Evolutionary conservation across 2,888 invertebrate species (phyloP).

Genomic region (Nephrocerus scutellatus): DNA sequence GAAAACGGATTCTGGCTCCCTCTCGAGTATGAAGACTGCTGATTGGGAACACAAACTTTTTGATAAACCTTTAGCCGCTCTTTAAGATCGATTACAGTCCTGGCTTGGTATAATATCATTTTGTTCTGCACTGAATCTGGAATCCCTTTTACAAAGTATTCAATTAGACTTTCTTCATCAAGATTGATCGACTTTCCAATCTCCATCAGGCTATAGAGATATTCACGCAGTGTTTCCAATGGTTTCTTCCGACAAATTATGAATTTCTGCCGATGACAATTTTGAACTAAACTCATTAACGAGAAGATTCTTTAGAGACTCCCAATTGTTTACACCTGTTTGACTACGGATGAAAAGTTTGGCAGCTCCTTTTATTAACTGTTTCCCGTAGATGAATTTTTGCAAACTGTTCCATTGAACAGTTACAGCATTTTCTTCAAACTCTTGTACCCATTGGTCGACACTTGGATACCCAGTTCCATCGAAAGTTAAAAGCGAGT

Average conservation of each 20-base stretch:
- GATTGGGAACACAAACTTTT: too few species aligned
- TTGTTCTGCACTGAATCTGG: too few species aligned
- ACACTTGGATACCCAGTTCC: conserved; percentile 1
- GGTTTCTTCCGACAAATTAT: conserved; percentile 13
- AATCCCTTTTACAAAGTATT: conserved; percentile 12
- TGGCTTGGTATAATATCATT: too few species aligned
- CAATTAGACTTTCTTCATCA: conserved; percentile 17
- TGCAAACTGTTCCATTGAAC: conserved; percentile 6
- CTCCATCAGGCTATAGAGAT: conserved; percentile 11
- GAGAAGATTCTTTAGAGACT: conserved; percentile 7
- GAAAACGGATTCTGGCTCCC: too few species aligned
- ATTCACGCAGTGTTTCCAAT: conserved; percentile 9
- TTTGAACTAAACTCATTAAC: conserved; percentile 9
- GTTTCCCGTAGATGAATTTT: conserved; percentile 9
- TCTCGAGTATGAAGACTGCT: too few species aligned
- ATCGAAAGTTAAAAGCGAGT: neutral
- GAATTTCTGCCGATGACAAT: conserved; percentile 9
- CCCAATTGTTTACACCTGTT: conserved; percentile 6
- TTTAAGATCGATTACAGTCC: too few species aligned
- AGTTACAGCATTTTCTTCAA: conserved; percentile 4
- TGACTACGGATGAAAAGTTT: conserved; percentile 4
- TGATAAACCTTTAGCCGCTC: too few species aligned
- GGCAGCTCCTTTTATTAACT: conserved; percentile 12
- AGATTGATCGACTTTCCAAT: conserved; percentile 12
- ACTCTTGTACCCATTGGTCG: conserved; percentile 3